phyloP scores from a whole-genome alignment of 2,888 invertebrate genomes.

The Callimorpha dominula region DNA sequence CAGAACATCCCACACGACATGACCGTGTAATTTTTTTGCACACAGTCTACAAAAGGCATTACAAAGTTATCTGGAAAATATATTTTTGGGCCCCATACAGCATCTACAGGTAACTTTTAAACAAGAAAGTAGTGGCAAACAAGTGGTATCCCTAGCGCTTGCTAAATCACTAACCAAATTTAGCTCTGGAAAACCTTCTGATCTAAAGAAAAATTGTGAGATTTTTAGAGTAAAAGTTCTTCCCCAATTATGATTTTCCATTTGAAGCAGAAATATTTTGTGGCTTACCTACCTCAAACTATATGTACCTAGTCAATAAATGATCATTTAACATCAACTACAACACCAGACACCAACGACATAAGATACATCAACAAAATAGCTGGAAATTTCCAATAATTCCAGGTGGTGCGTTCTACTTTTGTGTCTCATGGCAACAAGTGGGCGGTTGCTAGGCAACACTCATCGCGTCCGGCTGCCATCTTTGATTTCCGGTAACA shows the following conservation, averaged over 20 bases:
- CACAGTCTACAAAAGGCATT: neutral
- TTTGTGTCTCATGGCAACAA: conserved; percentile 23
- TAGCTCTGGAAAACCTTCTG: too few species aligned
- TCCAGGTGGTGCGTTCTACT: conserved; percentile 2
- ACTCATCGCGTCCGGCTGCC: conserved; percentile 34
- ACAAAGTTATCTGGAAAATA: too few species aligned
- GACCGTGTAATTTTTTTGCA: neutral
- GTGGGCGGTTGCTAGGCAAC: conserved; percentile 48
- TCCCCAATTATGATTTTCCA: too few species aligned
- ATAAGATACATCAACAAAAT: neutral
- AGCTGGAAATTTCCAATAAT: conserved; percentile 8
- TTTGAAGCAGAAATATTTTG: too few species aligned
- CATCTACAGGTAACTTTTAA: too few species aligned
- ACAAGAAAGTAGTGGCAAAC: too few species aligned
- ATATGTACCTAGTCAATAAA: neutral
- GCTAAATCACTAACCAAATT: too few species aligned
- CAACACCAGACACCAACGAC: neutral
- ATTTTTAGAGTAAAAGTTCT: too few species aligned
- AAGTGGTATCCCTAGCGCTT: too few species aligned
- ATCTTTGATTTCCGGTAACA: conserved; percentile 43
- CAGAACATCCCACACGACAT: neutral
- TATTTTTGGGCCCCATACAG: too few species aligned
- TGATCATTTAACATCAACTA: neutral
- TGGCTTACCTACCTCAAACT: too few species aligned
- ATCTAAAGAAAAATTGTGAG: too few species aligned